Percentiles rank a stretch among this genome's conserved stretches.
Conservation (phyloP, 1,140 invertebrate species). For the Drosophila mayri region DNA sequence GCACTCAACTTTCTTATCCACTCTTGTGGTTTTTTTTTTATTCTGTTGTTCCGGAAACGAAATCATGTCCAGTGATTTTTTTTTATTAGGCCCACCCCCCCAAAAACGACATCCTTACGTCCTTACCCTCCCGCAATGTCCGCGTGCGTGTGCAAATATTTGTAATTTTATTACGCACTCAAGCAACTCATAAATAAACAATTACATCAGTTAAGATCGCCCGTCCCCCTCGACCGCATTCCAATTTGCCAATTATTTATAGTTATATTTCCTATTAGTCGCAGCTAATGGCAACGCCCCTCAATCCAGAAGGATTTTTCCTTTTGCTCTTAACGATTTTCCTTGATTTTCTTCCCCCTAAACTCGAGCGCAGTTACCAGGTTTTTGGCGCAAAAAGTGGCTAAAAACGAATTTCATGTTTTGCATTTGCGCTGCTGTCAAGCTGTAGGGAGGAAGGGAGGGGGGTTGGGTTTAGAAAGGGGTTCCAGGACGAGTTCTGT, state of each 20-base stretch:
- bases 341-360: constrained; percentile 4
- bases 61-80: constrained; percentile 76
- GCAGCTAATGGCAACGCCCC: constrained; percentile 41
- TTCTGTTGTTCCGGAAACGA: constrained; percentile 37
- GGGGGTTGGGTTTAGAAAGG: neutral
- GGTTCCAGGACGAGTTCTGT: constrained; percentile 27
- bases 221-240: constrained; percentile 33
- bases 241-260: constrained; percentile 76
- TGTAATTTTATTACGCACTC: constrained; percentile 84
- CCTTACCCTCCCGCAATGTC: constrained; percentile 12
- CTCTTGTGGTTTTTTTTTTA: constrained; percentile 27
- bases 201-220: constrained; percentile 55
- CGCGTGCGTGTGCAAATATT: constrained; percentile 77
- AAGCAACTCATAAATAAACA: constrained; percentile 82
- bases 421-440: constrained; percentile 55
- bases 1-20: constrained; percentile 66
- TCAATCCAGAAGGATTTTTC: neutral
- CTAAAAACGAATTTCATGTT: constrained; percentile 71
- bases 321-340: neutral
- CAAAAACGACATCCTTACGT: constrained; percentile 8
- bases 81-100: constrained; percentile 55
- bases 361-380: constrained; percentile 32
- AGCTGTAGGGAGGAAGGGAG: neutral
- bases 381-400: constrained; percentile 41
- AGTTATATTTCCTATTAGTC: constrained; percentile 75